Evolutionary conservation across 2,797 vertebrate species (phyloP), one percentile per base, ranked within the genome.

Genomic region (Parauchenoglanis ngamensis): DNA sequence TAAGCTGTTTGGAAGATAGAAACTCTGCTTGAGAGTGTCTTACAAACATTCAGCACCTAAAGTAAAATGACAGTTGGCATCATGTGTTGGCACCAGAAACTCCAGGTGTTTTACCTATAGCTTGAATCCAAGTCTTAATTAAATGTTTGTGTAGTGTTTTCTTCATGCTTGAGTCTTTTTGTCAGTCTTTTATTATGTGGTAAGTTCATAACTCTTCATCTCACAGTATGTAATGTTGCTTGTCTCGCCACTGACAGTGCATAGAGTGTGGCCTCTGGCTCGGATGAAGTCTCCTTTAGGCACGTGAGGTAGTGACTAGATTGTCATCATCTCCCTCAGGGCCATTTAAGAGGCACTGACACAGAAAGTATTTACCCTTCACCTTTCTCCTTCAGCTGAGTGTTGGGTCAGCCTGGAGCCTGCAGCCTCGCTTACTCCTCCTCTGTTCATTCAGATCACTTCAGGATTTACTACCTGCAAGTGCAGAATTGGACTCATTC

Each of bases 401-500:
- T 89, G 89, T 88, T 88, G 31, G 83, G 90, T 85, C 92, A 91
- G 90, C 87, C 91, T 93, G 93, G 91, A 94, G 91, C 87, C 88
- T 89, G 87, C 84, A 85, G 87, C 86, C 88, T 83, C 85, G 91
- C 85, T 83, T 93, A 92, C 85, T 85, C 84, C 87, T 70, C 77
- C 86, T 87, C 84, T 70, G 52, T 94, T 90, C 87, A 80, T 84
- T 86, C 88, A 90, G 72, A 82, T 90, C 84, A 91, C 84, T 91
- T 87, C 88, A 90, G 85, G 93, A 93, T 95, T 95, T 94, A 93
- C 93, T 92, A 91, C 92, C 90, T 92, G 87, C 49, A 75, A 94
- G 86, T 88, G 92, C 91, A 92, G 87, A 92, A 90, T 90, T 92
- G 90, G 86, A 87, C 75, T 84, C 87, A 72, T 80, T 91, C 87